Evolutionary conservation across 1,140 invertebrate species (phyloP).

Genomic region (Ceratosolen solmsi): DNA sequence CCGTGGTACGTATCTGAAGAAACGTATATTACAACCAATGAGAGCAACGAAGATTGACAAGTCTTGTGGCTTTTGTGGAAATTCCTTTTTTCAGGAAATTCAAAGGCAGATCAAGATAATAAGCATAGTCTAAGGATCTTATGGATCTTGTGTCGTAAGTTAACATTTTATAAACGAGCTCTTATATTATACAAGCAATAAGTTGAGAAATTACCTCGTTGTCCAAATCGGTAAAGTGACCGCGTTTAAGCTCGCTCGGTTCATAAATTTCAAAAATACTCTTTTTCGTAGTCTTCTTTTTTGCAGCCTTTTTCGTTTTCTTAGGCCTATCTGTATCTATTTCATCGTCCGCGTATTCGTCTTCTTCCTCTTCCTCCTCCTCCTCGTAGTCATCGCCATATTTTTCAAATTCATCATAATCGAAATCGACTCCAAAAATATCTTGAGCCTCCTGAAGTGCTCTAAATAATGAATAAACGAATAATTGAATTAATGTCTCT

Average conservation of each 20-base stretch:
- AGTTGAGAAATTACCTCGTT: constrained; percentile 86
- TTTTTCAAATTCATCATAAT: constrained; percentile 95
- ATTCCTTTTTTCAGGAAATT: no score
- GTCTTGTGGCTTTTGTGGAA: no score
- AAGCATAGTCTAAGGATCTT: no score
- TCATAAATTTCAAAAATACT: constrained; percentile 98
- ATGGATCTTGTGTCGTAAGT: no score
- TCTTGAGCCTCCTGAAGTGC: constrained; percentile 98
- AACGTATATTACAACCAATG: no score
- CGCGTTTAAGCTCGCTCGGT: constrained; percentile 95
- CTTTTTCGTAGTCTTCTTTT: constrained; percentile 88
- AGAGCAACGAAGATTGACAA: no score
- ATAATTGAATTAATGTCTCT: constrained; percentile 3
- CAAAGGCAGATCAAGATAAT: no score
- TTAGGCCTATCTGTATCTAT: constrained; percentile 76
- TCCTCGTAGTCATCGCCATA: constrained; percentile 92
- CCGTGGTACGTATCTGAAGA: constrained; percentile 84
- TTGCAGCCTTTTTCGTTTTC: constrained; percentile 80
- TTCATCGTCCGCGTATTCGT: constrained; percentile 82
- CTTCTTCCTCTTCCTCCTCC: constrained; percentile 80
- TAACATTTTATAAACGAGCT: no score
- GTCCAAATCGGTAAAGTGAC: constrained; percentile 95
- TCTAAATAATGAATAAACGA: no score
- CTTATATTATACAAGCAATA: no score
- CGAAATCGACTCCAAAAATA: constrained; percentile 99